Conservation (phyloP, 2,888 invertebrate genomes). For the Stramonita haemastoma region DNA sequence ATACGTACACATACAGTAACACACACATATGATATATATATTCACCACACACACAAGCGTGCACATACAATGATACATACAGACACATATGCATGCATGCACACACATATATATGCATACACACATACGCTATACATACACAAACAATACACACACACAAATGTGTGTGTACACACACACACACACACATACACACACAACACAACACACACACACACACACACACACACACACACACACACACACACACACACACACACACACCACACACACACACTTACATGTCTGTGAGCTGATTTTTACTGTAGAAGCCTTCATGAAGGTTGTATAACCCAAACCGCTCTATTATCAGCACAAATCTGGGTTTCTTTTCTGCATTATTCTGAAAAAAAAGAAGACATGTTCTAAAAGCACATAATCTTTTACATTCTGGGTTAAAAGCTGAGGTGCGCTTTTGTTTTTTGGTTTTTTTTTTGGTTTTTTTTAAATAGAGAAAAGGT, state of each 20-base stretch:
- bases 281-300: slow-evolving; percentile 46
- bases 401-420: background rate
- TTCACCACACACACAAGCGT: no score
- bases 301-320: slow-evolving; percentile 50
- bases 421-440: no score
- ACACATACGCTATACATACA: background rate
- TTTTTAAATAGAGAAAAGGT: no score
- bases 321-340: slow-evolving; percentile 51
- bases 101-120: no score
- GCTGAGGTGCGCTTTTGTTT: no score
- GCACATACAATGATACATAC: no score
- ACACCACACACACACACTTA: slow-evolving; percentile 14
- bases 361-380: background rate
- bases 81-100: no score
- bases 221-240: background rate
- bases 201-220: background rate
- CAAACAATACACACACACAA: background rate
- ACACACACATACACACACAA: background rate
- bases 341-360: slow-evolving; percentile 52
- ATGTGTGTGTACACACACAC: background rate
- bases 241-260: background rate
- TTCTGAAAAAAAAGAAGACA: background rate
- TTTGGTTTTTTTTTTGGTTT: no score
- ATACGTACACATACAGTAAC: no score
- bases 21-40: no score